Percentiles rank a stretch among this genome's conserved stretches.
These are phyloP conservation scores for Cryptocephalus primarius DNA, from an alignment of 2,888 invertebrate species.

Conservation along the genomic window DNA sequence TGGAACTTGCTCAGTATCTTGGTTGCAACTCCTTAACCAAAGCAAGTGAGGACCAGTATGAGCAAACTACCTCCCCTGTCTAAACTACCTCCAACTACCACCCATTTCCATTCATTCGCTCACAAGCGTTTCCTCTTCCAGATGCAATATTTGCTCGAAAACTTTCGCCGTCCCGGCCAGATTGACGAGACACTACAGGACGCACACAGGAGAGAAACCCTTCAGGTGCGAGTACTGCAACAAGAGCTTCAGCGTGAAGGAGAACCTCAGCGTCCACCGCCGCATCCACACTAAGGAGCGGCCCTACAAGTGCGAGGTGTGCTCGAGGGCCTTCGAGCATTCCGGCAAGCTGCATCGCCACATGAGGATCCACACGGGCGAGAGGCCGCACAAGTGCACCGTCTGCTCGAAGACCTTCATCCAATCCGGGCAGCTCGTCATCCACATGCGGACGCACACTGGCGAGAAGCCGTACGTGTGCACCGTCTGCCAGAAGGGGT, in stretches of 20 bases:
- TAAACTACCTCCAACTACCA: too few relatives aligned
- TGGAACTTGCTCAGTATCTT: too few relatives aligned
- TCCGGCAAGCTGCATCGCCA: conserved; percentile 83
- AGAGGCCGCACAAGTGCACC: conserved; percentile 79
- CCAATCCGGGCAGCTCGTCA: conserved; percentile 82
- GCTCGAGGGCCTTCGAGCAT: conserved; percentile 81
- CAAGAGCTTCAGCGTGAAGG: conserved; percentile 87
- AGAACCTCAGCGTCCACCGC: conserved; percentile 80
- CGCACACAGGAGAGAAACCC: conserved; percentile 84
- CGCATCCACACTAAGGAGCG: conserved; percentile 87
- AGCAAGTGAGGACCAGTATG: too few relatives aligned
- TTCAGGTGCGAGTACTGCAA: conserved; percentile 81
- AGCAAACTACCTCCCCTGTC: too few relatives aligned
- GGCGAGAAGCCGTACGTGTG: conserved; percentile 75
- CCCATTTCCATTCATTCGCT: too few relatives aligned
- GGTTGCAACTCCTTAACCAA: too few relatives aligned
- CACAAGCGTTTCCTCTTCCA: conserved; percentile 43
- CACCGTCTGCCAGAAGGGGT: conserved; percentile 76
- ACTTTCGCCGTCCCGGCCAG: conserved; percentile 85
- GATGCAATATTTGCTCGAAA: conserved; percentile 79
- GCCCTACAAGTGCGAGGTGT: conserved; percentile 81
- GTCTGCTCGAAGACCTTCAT: conserved; percentile 85
- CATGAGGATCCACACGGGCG: conserved; percentile 84
- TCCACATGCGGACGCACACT: conserved; percentile 83
- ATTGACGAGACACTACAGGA: conserved; percentile 73